phyloP scores from a whole-genome alignment of 2,888 invertebrate species.

The Drosophila melanocephala region DNA sequence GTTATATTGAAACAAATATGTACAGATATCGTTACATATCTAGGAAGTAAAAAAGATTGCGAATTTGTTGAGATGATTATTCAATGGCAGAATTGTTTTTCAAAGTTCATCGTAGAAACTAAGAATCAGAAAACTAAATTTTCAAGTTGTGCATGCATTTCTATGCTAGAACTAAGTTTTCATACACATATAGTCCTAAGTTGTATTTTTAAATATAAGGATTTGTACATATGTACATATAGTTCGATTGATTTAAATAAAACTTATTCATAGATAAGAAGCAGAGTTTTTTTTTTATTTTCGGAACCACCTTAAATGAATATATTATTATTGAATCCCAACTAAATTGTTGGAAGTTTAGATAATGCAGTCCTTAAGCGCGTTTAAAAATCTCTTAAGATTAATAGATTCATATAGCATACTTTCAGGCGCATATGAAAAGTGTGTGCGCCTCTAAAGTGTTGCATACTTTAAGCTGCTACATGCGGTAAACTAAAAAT shows the following conservation, averaged over 20 bases:
- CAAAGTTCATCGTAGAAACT: not conserved
- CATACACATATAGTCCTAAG: constrained; percentile 21
- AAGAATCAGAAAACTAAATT: constrained; percentile 3
- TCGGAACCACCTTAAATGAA: not conserved
- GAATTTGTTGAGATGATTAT: not conserved
- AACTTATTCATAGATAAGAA: constrained; percentile 32
- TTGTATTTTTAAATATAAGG: constrained; percentile 22
- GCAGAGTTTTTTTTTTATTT: not conserved
- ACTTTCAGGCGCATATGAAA: constrained; percentile 27
- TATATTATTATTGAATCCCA: not conserved
- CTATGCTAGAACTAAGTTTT: constrained; percentile 11
- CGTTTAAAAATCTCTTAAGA: not conserved
- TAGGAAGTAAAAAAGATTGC: accelerated
- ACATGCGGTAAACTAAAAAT: constrained; percentile 41
- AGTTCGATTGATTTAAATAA: constrained; percentile 38
- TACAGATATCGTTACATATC: not conserved
- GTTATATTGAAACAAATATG: not conserved
- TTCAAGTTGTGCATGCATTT: constrained; percentile 30
- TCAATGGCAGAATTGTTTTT: not conserved
- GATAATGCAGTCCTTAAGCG: not conserved
- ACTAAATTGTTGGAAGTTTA: not conserved
- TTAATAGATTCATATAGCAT: not conserved
- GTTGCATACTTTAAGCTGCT: constrained; percentile 58
- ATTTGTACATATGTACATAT: constrained; percentile 49
- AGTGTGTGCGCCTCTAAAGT: not conserved